These are phyloP conservation scores for Thalassaphorura encarpata DNA, from an alignment of 1,140 invertebrate genomes.

Conservation along the genomic window DNA sequence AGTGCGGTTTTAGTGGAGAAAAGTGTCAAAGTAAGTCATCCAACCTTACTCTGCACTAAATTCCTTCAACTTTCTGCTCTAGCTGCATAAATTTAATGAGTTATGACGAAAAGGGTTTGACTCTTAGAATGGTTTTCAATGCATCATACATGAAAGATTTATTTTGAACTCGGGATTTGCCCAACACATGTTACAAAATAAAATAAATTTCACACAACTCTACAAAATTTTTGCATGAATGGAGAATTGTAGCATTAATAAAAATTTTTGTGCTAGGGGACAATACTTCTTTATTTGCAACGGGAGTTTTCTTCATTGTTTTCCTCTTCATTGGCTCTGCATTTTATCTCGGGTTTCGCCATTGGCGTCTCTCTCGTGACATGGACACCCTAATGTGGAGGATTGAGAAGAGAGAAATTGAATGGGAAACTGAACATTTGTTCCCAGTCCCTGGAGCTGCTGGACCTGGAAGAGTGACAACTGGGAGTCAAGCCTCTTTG, in stretches of 20 bases:
- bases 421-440: constrained; percentile 36
- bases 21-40: constrained; percentile 71
- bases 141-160: no score
- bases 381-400: constrained; percentile 90
- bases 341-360: constrained; percentile 53
- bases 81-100: no score
- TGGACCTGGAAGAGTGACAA: constrained; percentile 1
- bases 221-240: no score
- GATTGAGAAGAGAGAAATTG: constrained; percentile 82
- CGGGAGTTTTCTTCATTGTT: constrained; percentile 5
- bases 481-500: constrained; percentile 23
- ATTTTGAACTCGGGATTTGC: no score
- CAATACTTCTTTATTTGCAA: constrained; percentile 11
- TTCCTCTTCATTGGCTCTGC: constrained; percentile 12
- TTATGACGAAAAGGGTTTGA: no score
- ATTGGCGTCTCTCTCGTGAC: constrained; percentile 91
- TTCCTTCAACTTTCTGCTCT: no score
- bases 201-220: no score
- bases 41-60: neutral
- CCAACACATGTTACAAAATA: no score
- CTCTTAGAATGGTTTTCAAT: no score
- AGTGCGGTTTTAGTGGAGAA: constrained; percentile 82
- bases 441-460: neutral
- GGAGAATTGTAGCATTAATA: no score
- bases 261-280: constrained; percentile 18